Percentiles rank a stretch among this genome's conserved stretches.
phyloP scores from a whole-genome alignment of 2,797 vertebrate genomes.

The Ctenopoma multispine region DNA sequence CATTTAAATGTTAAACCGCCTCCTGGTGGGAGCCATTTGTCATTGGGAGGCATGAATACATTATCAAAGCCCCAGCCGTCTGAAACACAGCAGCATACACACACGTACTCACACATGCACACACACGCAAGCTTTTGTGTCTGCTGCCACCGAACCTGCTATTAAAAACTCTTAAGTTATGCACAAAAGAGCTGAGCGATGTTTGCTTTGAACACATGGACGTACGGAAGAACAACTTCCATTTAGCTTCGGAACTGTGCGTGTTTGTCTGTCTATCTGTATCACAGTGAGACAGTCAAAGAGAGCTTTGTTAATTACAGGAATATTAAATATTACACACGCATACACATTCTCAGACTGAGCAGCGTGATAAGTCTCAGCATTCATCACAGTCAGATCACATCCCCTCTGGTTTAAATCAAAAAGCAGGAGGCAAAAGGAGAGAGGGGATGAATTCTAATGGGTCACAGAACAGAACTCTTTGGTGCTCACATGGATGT shows the following conservation, averaged over 20 bases:
- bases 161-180: constrained; percentile 63
- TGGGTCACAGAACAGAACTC: constrained; percentile 41
- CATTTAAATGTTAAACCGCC: constrained; percentile 78
- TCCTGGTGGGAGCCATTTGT: constrained; percentile 79
- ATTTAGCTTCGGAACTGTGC: constrained; percentile 6
- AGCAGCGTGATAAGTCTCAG: constrained; percentile 40
- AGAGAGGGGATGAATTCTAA: constrained; percentile 56
- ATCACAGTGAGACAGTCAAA: constrained; percentile 26
- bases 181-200: constrained; percentile 31
- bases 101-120: constrained; percentile 5
- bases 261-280: constrained; percentile 6
- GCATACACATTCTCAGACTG: constrained; percentile 31
- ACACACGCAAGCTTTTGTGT: constrained; percentile 19
- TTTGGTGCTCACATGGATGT: constrained; percentile 44
- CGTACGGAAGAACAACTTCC: constrained; percentile 1
- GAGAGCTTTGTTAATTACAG: constrained; percentile 59
- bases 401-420: constrained; percentile 63
- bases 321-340: constrained; percentile 44
- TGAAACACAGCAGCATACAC: constrained; percentile 30
- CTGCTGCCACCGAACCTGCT: constrained; percentile 38
- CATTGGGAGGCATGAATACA: constrained; percentile 75
- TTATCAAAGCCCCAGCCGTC: constrained; percentile 68
- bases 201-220: constrained; percentile 46
- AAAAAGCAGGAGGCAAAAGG: constrained; percentile 48
- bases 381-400: constrained; percentile 61